phyloP scores from a whole-genome alignment of 2,888 invertebrate species.

The Clanis bilineata region DNA sequence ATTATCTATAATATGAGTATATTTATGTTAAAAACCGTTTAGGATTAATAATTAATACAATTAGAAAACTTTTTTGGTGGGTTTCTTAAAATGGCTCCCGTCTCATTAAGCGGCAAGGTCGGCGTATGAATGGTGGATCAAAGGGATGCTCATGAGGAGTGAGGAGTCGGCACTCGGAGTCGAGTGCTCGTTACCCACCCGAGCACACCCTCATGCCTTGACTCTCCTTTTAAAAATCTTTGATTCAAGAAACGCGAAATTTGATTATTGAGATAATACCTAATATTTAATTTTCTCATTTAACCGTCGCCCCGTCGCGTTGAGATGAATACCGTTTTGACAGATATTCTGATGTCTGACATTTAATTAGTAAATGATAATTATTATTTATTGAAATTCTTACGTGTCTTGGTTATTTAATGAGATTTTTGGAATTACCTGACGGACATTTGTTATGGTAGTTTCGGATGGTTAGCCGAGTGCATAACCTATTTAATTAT shows the following conservation, averaged over 20 bases:
- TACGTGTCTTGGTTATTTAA: no score
- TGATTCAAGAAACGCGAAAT: slow-evolving; percentile 46
- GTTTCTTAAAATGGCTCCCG: slow-evolving; percentile 47
- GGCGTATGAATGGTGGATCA: slow-evolving; percentile 63
- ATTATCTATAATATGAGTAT: no score
- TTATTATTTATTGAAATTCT: no score
- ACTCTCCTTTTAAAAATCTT: slow-evolving; percentile 53
- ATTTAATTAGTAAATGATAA: no score
- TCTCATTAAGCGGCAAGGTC: slow-evolving; percentile 60
- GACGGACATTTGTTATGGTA: no score
- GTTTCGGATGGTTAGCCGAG: no score
- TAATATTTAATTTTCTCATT: slow-evolving; percentile 20
- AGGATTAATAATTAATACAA: background rate
- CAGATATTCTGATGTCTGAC: no score
- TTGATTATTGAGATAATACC: slow-evolving; percentile 47
- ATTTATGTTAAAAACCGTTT: background rate
- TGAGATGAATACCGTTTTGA: background rate
- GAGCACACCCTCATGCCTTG: slow-evolving; percentile 49
- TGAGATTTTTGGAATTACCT: no score
- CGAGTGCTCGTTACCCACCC: slow-evolving; percentile 59
- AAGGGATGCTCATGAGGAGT: slow-evolving; percentile 67
- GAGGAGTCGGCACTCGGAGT: slow-evolving; percentile 57
- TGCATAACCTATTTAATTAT: no score
- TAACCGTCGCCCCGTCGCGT: no score
- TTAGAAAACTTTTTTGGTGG: slow-evolving; percentile 6